Evolutionary conservation across 2,797 vertebrate genomes (phyloP).

Genomic region (Galagoides demidoff): DNA sequence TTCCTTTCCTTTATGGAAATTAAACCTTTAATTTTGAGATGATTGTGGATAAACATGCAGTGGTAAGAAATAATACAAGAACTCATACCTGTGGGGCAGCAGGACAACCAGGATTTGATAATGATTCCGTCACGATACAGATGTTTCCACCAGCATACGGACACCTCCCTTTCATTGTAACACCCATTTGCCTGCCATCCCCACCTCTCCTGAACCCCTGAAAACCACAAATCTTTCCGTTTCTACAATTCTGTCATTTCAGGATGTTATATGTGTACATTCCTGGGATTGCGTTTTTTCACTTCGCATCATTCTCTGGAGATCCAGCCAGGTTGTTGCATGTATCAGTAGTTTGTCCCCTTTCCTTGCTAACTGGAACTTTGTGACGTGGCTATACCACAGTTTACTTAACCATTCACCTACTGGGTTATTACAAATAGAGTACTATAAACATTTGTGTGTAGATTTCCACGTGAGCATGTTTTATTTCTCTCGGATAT

Average conservation of each 20-base stretch:
- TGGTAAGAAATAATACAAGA: neutral
- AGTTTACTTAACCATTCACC: neutral
- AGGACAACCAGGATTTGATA: neutral
- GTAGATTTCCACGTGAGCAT: neutral
- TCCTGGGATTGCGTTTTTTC: neutral
- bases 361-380: slow-evolving; percentile 1
- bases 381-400: neutral
- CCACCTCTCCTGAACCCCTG: neutral
- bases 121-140: neutral
- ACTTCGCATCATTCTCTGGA: neutral
- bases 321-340: neutral
- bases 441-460: neutral
- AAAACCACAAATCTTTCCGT: neutral
- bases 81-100: neutral
- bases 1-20: neutral
- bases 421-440: neutral
- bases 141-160: neutral
- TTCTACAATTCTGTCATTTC: neutral
- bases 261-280: neutral
- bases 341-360: neutral
- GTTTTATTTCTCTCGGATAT: neutral
- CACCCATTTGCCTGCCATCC: neutral
- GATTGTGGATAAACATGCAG: neutral
- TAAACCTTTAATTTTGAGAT: slow-evolving; percentile 56
- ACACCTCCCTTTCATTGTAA: neutral